Evolutionary conservation across 2,888 invertebrate species (phyloP), one percentile per base, ranked within the genome.

Genomic region (Synanthedon formicaeformis): DNA sequence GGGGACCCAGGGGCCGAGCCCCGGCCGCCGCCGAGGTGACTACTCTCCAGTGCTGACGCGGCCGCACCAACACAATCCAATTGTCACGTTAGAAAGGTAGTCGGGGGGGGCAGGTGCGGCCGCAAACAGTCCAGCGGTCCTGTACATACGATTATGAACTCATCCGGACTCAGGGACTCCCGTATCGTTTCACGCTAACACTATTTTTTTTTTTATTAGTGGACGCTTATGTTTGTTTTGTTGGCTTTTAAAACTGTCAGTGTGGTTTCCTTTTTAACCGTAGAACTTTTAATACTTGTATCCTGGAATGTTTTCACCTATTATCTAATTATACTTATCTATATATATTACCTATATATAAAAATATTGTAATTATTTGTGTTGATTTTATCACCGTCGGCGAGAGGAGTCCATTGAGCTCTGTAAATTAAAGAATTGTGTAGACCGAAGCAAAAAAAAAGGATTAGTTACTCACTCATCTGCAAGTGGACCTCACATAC

Each of bases 201-300:
- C 75, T 76, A 16, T 16, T 1, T 18, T 23, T 23, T 23, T 23
- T 23, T 34, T 34, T 73, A 71, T 71, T 79, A 78, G 81, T 78
- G 81, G 74, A 81, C 69, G 84, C 83, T 83, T 82, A 69, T 70
- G 81, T 82, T 81, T 80, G 78, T 83, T 84, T 81, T 78, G 81
- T 84, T 83, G 78, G 81, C 84, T 85, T 84, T 79, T 78, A 63
- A 34, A 83, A 84, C 80, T 82, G 82, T 83, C 80, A 69, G 86
- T 83, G 86, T 85, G 85, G 75, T 81, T 84, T 81, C 70, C 69
- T 81, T 82, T 34, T 34, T 34, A 78, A 70, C 71, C 61, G 71
- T 80, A 81, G 78, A 71, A 70, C 59, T 62, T 23, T 63, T 71
- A 66, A 78, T 80, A 82, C 75, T 72, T 75, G 23, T 23, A 23